Base-by-base conservation (phyloP, 92 coral and sea anemone species). In the Paramuricea clavata region DNA sequence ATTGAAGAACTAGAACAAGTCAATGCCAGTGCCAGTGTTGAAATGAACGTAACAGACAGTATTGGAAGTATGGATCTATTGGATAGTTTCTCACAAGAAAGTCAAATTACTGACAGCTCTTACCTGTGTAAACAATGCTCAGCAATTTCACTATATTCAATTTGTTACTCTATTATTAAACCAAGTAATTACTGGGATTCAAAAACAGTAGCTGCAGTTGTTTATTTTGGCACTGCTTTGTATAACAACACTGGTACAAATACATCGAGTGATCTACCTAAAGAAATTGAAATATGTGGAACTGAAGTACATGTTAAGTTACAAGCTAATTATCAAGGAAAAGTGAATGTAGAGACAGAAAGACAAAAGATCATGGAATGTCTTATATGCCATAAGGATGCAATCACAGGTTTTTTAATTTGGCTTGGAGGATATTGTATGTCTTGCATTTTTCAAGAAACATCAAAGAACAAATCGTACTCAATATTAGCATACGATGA, bases 161-260 rank as follows among this genome's bases (percentile, higher is more conserved):
- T 76, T 81, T 86, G 88, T 86, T 90, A 81, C 76, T 86, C 93
- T 49, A 49, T 90, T 32, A 90, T 90, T 50, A 90, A 90, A 77
- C 77, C 90, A 22, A 81, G 88, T 87, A 70, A 88, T 59, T 90
- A 90, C 61, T 86, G 90, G 90, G 78, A 90, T 27, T 82, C 85
- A 81, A 70, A 61, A 47, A 90, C 88, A 42, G 68, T 82, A 80
- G 74, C 69, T 35, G 86, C 91, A 49, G 54, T 90, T 49, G 49
- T 32, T 86, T 83, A 89, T 36, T 89, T 79, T 89, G 93, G 87
- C 28, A 54, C 16, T 17, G 36, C 23, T 5, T 84, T 85, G n/a
- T 85, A 52, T 42, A 42, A 35, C 16, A 60, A 54, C 22, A 54
- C 27, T 54, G 26, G 26, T 2, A 19, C 17, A 54, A 54, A 21